Percentiles rank a stretch among this genome's conserved stretches.
Evolutionary conservation across 2,113 vertebrate genomes (phyloP).

Genomic region (Chitala chitala): DNA sequence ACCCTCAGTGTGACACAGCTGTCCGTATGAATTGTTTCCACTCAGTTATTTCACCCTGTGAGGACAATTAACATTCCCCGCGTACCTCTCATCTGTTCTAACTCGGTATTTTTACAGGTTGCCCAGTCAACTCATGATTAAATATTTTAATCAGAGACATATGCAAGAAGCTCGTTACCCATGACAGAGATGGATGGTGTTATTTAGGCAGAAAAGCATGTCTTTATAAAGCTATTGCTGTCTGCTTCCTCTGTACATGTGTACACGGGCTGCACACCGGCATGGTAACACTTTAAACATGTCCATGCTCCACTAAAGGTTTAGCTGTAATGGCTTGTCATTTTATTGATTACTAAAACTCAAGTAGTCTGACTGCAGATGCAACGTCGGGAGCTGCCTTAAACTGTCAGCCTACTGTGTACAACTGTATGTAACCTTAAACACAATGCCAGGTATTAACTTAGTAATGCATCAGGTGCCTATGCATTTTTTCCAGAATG

Average conservation of each 20-base stretch:
- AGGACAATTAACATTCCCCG: constrained; percentile 5
- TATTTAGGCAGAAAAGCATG: neutral
- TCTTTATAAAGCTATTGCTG: constrained; percentile 4
- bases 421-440: no score
- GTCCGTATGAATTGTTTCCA: constrained; percentile 6
- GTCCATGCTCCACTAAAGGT: neutral
- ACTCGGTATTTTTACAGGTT: constrained; percentile 9
- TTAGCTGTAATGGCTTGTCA: no score
- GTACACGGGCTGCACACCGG: no score
- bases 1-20: neutral
- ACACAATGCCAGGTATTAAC: no score
- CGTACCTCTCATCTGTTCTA: neutral
- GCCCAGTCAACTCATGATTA: constrained; percentile 3
- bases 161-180: neutral
- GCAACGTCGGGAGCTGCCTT: no score
- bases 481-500: no score
- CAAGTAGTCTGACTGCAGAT: no score
- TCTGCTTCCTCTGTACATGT: neutral
- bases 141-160: constrained; percentile 13
- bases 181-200: constrained; percentile 2
- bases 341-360: no score
- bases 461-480: no score
- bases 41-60: constrained; percentile 17
- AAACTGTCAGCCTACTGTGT: no score
- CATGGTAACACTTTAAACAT: neutral